Base-by-base conservation (phyloP, 2,888 invertebrate genomes). In the Trimorus sp. region DNA sequence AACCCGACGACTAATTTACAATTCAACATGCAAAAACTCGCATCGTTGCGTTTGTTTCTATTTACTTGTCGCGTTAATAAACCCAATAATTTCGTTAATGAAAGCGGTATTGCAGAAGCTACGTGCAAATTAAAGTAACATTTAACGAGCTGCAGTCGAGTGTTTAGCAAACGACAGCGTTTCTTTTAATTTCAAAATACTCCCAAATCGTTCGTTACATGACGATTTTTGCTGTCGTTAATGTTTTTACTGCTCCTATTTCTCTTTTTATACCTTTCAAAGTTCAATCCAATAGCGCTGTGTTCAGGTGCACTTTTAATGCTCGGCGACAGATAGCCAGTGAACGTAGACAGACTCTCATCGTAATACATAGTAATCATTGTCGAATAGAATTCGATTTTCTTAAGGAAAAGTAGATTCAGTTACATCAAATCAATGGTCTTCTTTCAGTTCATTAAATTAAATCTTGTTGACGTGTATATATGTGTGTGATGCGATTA, bases 211-310 rank as follows among this genome's bases (percentile, higher is more conserved):
- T 79, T 83, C 80, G 73, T 79, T 80, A 71, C 70, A 83, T 69
- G 63, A 75, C 80, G 80, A 84, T 83, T 83, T 82, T 82, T 79
- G 75, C 71, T 66, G 83, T 81, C 84, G 82, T 83, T 84, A 85
- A 84, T 83, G 80, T 75, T 75, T 85, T 85, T 84, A 85, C 76
- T 82, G 80, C 83, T 83, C 75, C 74, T 84, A 75, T 84, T 77
- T 75, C 75, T 75, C 60, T 36, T 75, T 75, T 75, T 75, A 75
- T 53, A 60, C 66, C 75, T 75, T 68, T 59, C 76, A 74, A 83
- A 83, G 76, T 84, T 83, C 81, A 83, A 82, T 84, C 81, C 66
- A 62, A 65, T 45, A 75, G 74, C 60, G 73, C 66, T 68, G 63
- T 56, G 9, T 56, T 63, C 58, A 26, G 40, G 49, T 42, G 73